Evolutionary conservation across 2,888 invertebrate species (phyloP), one percentile per base, ranked within the genome.

Genomic region (Dysmachus trigonus): DNA sequence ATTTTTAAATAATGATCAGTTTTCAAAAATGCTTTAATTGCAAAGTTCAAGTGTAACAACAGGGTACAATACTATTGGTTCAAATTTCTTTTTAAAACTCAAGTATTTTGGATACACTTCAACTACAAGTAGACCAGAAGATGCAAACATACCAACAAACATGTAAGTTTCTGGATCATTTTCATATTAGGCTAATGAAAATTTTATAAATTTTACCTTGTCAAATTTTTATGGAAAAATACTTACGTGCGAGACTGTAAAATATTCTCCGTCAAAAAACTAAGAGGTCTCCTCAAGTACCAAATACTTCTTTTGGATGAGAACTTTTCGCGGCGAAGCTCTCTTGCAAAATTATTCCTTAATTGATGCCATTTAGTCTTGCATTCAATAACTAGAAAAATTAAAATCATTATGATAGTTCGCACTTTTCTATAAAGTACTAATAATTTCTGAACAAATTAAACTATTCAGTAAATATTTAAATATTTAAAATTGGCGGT

Each of bases 291-390:
- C 22, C 27, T 82, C n/a, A 82, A 15, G 33, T 82, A 35, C 81
- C 81, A 82, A 62, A 33, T 22, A 33, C 53, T 62, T 35, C 81
- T 53, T 62, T 47, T 82, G 0, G 18, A 53, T 15, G 33, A 33
- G 1, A 10, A 18, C n/a, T 35, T 62, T 33, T 82, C 81, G 7
- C 53, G 35, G 10, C 81, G 81, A 22, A 82, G 62, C 15, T 82
- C 81, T 22, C 81, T 41, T 8, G 81, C 81, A 62, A 33, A 82
- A 33, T 82, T 82, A 18, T 82, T 82, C 13, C 81, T 31, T 35
- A 82, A 30, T 33, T 82, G 81, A 62, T 82, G 81, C 81, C 81
- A 82, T 47, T 82, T 82, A 1, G 81, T 62, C 18, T 82, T 82
- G 35, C 81, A 82, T 82, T 82, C 81, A 62, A 82, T 35, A 35